A percentile compares a stretch with the other conserved stretches of the same genome.
Conservation (phyloP, 30 jellyfish, hydroid and myxozoan species). For the Aurelia aurita complex sp. Pacific region DNA sequence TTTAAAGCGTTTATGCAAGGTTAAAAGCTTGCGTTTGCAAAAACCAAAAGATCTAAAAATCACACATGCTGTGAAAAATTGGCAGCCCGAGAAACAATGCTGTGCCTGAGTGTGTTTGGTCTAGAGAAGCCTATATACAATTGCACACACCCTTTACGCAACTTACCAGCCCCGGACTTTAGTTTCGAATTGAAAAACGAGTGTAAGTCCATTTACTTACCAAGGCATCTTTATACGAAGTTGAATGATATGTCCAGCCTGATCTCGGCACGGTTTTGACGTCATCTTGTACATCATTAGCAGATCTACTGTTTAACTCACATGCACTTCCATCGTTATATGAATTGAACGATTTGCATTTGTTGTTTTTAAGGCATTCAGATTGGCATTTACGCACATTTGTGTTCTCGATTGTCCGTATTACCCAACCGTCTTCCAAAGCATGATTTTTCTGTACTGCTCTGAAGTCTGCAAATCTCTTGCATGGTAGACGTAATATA, state of each 20-base stretch:
- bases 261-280: not conserved
- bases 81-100: too few species aligned
- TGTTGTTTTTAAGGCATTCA: not conserved
- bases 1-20: too few species aligned
- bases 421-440: not conserved
- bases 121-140: too few species aligned
- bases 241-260: constrained; percentile 1
- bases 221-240: not conserved
- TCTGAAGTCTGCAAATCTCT: constrained; percentile 5
- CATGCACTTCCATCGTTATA: not conserved
- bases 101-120: too few species aligned
- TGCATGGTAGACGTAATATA: constrained; percentile 2
- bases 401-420: not conserved
- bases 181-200: too few species aligned
- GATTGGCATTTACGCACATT: not conserved
- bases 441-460: not conserved
- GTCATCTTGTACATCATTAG: not conserved
- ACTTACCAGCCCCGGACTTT: too few species aligned
- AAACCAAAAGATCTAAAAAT: too few species aligned
- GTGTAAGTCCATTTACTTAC: not conserved
- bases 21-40: too few species aligned
- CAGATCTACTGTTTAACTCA: not conserved
- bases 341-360: not conserved
- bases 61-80: too few species aligned
- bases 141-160: too few species aligned